Evolutionary conservation across 2,797 vertebrate species (phyloP).

Genomic region (Hephaestus fuliginosus): DNA sequence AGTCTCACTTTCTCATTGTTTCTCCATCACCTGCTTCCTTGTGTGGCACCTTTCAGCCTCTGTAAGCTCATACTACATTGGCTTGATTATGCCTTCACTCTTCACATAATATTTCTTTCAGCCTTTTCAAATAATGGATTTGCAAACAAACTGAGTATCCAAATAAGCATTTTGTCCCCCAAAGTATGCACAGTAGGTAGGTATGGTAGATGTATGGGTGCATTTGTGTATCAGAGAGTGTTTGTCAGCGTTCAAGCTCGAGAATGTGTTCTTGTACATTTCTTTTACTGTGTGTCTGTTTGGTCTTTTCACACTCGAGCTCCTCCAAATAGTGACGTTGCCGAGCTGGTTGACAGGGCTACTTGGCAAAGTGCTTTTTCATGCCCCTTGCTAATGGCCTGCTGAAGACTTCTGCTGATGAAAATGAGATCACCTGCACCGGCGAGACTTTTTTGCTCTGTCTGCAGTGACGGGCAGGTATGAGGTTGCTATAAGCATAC

Average conservation of each 20-base stretch:
- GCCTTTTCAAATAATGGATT: conserved; percentile 30
- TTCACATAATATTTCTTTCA: conserved; percentile 24
- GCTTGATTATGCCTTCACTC: conserved; percentile 28
- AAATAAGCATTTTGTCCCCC: conserved; percentile 26
- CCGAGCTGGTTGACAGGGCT: conserved; percentile 44
- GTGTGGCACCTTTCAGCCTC: conserved; percentile 16
- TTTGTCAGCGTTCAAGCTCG: not conserved
- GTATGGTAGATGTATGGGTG: not conserved
- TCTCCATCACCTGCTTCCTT: conserved; percentile 34
- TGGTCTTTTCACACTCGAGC: conserved; percentile 65
- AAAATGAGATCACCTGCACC: conserved; percentile 58
- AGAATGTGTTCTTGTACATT: conserved; percentile 4
- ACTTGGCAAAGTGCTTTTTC: conserved; percentile 68
- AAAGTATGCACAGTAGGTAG: not conserved
- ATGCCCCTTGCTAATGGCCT: conserved; percentile 64
- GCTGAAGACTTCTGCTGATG: conserved; percentile 60
- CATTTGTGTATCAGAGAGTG: not conserved
- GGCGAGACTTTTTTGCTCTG: conserved; percentile 22
- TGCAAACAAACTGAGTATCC: conserved; percentile 33
- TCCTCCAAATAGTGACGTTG: conserved; percentile 39
- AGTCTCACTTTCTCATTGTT: conserved; percentile 31
- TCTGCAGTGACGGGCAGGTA: conserved; percentile 15
- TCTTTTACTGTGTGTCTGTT: conserved; percentile 10
- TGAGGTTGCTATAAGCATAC: conserved; percentile 4
- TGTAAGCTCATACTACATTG: not conserved